Conservation (phyloP, 2,113 vertebrate species). For the Clarias macrocephalus region DNA sequence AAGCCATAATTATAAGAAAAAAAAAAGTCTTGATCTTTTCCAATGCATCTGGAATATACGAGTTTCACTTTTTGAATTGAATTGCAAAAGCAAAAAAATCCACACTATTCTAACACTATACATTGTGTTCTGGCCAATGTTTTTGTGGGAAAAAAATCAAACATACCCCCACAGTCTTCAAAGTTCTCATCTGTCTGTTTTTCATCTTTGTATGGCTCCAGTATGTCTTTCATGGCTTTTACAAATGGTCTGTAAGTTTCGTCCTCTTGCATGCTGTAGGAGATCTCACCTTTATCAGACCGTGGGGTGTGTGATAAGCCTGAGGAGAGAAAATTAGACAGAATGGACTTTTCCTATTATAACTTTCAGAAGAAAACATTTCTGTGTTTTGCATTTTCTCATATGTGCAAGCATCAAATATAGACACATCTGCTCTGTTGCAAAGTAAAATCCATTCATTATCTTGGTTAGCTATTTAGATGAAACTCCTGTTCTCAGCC, state of each 20-base stretch:
- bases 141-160: neutral
- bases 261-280: slow-evolving; percentile 60
- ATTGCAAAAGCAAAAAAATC: too few species aligned
- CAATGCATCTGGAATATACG: too few species aligned
- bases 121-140: neutral
- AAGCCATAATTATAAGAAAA: too few species aligned
- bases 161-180: slow-evolving; percentile 83
- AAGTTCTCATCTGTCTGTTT: slow-evolving; percentile 68
- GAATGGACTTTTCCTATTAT: slow-evolving; percentile 1
- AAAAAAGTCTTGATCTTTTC: too few species aligned
- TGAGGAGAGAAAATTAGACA: slow-evolving; percentile 47
- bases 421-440: neutral
- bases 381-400: neutral
- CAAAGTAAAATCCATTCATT: slow-evolving; percentile 33
- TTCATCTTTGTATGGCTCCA: slow-evolving; percentile 62
- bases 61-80: too few species aligned
- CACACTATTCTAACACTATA: too few species aligned
- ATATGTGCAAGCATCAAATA: neutral
- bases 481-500: slow-evolving; percentile 59
- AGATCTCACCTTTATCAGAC: slow-evolving; percentile 79
- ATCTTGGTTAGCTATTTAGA: slow-evolving; percentile 58
- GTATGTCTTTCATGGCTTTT: slow-evolving; percentile 63
- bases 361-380: neutral
- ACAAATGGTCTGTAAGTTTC: slow-evolving; percentile 62
- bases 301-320: slow-evolving; percentile 75